Conservation (phyloP, 1,140 invertebrate genomes). For the Probaryconus sp. region DNA sequence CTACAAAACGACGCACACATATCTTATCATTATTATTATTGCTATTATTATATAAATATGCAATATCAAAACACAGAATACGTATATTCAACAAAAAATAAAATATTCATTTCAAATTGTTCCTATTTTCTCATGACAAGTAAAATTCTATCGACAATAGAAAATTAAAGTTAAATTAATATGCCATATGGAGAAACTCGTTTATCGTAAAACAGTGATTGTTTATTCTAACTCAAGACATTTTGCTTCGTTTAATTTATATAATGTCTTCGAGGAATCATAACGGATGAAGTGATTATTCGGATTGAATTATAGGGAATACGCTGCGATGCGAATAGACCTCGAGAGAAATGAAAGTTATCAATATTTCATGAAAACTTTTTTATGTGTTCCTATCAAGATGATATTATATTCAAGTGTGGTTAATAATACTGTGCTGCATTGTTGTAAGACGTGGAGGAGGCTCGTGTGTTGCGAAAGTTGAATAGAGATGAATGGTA, state of each 20-base stretch:
- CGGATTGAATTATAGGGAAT: slow-evolving; percentile 3
- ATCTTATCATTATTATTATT: too few relatives aligned
- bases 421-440: slow-evolving; percentile 15
- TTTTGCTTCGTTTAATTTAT: slow-evolving; percentile 23
- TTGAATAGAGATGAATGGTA: slow-evolving; percentile 18
- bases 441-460: slow-evolving; percentile 16
- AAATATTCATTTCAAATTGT: too few relatives aligned
- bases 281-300: slow-evolving; percentile 20
- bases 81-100: too few relatives aligned
- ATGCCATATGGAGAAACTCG: too few relatives aligned
- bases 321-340: background rate
- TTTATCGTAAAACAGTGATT: too few relatives aligned
- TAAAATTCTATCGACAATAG: too few relatives aligned
- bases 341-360: slow-evolving; percentile 22
- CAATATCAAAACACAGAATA: too few relatives aligned
- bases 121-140: too few relatives aligned
- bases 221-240: too few relatives aligned
- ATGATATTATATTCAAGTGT: slow-evolving; percentile 9
- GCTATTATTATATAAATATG: too few relatives aligned
- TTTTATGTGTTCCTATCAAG: slow-evolving; percentile 13
- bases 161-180: too few relatives aligned
- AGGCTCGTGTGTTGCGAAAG: slow-evolving; percentile 20
- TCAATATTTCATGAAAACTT: slow-evolving; percentile 7
- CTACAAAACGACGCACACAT: too few relatives aligned
- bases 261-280: slow-evolving; percentile 2